Percentiles rank a stretch among this genome's conserved stretches.
These are phyloP conservation scores for Leucophora obtusa DNA, from an alignment of 2,888 invertebrate species.

Conservation along the genomic window DNA sequence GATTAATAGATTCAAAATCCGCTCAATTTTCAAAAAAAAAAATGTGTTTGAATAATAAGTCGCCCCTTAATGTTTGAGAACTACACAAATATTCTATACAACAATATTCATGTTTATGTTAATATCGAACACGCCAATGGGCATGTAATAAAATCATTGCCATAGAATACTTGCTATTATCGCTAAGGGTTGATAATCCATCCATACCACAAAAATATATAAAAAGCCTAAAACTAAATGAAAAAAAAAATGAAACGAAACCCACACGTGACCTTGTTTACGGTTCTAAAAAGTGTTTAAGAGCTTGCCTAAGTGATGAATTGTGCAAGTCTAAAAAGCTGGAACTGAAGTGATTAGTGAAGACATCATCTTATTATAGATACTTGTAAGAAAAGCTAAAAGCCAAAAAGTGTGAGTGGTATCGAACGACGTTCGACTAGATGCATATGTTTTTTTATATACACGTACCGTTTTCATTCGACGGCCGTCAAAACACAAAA, in stretches of 20 bases:
- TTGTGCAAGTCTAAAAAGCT: conserved; percentile 69
- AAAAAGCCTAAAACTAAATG: conserved; percentile 39
- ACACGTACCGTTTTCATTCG: conserved; percentile 21
- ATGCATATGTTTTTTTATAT: conserved; percentile 73
- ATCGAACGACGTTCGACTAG: conserved; percentile 72
- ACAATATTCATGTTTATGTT: conserved; percentile 58
- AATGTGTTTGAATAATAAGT: too few species aligned
- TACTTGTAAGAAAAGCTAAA: conserved; percentile 70
- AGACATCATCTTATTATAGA: conserved; percentile 70
- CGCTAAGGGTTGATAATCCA: conserved; percentile 63
- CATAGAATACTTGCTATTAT: conserved; percentile 60
- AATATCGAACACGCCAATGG: conserved; percentile 66
- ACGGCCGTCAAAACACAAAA: conserved; percentile 17
- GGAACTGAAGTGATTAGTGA: conserved; percentile 72
- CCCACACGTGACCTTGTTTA: conserved; percentile 78
- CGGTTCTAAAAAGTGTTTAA: conserved; percentile 74
- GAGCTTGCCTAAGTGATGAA: conserved; percentile 70
- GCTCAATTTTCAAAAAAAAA: too few species aligned
- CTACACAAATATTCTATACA: background rate
- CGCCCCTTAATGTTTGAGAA: background rate
- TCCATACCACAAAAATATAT: conserved; percentile 31
- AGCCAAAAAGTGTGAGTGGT: conserved; percentile 75
- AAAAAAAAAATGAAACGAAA: background rate
- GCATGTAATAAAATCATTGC: conserved; percentile 59
- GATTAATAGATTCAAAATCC: too few species aligned